Conservation (phyloP, 2,113 vertebrate genomes). For the Ardeotis arabs region DNA sequence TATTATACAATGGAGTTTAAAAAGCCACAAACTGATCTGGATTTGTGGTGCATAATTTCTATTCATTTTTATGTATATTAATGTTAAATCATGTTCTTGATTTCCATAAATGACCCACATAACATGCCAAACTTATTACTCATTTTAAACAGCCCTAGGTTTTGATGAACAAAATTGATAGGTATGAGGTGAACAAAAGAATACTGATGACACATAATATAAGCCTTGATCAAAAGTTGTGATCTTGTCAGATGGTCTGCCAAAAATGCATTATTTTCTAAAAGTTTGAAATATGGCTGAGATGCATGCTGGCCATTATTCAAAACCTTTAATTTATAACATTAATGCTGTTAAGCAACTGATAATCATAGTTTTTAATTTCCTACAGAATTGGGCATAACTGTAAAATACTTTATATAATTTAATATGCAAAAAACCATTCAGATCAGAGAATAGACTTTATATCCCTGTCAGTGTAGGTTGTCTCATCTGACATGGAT, state of each 20-base stretch:
- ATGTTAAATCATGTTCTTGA: conserved; percentile 62
- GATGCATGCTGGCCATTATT: background rate
- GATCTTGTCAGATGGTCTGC: conserved; percentile 41
- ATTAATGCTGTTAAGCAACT: conserved; percentile 13
- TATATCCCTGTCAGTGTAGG: background rate
- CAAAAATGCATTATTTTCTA: conserved; percentile 46
- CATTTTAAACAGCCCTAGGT: conserved; percentile 17
- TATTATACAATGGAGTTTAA: background rate
- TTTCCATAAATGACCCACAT: conserved; percentile 62
- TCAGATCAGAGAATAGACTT: background rate
- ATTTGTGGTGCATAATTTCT: conserved; percentile 24
- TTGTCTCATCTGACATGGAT: background rate
- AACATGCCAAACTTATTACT: conserved; percentile 21
- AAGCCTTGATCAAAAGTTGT: conserved; percentile 48
- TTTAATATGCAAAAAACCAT: background rate
- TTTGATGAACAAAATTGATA: conserved; percentile 68
- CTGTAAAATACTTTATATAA: background rate
- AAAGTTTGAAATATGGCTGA: conserved; percentile 38
- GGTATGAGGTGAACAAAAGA: conserved; percentile 59
- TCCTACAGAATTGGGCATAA: background rate
- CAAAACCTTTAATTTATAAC: conserved; percentile 43
- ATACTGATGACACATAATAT: conserved; percentile 34
- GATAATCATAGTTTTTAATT: conserved; percentile 28
- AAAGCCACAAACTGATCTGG: conserved; percentile 35
- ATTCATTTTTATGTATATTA: conserved; percentile 58